These are phyloP conservation scores for Heliothis subflexa DNA, from an alignment of 1,140 invertebrate species.

Conservation along the genomic window DNA sequence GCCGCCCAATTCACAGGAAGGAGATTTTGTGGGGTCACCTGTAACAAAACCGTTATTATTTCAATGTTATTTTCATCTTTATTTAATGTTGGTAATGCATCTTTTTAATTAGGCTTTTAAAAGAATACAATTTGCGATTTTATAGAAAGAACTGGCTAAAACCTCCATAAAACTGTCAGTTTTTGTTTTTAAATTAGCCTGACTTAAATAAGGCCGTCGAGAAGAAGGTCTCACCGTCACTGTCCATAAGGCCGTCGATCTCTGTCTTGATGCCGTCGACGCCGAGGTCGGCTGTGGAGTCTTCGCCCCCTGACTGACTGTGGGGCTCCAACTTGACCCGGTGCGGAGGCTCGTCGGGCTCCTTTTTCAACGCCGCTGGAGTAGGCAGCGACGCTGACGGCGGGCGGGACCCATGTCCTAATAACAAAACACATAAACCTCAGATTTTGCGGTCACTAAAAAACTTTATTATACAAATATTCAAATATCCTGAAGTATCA, in stretches of 20 bases:
- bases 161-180: too few relatives aligned
- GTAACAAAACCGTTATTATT: constrained; percentile 33
- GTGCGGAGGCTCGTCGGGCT: constrained; percentile 80
- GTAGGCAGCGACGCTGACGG: constrained; percentile 81
- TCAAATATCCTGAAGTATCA: too few relatives aligned
- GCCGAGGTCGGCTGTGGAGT: constrained; percentile 74
- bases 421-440: too few relatives aligned
- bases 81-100: not conserved
- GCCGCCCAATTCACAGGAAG: constrained; percentile 81
- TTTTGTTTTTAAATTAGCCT: too few relatives aligned
- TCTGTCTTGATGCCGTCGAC: constrained; percentile 85
- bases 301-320: constrained; percentile 76
- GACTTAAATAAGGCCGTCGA: too few relatives aligned
- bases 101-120: not conserved
- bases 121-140: too few relatives aligned
- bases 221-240: constrained; percentile 70
- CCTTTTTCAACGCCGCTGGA: constrained; percentile 82
- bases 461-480: too few relatives aligned
- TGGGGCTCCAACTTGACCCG: constrained; percentile 84
- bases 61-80: not conserved
- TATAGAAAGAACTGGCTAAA: too few relatives aligned
- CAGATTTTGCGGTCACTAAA: too few relatives aligned
- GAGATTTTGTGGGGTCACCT: constrained; percentile 86
- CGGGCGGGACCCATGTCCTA: constrained; percentile 83
- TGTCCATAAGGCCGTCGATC: constrained; percentile 85